A percentile compares a stretch with the other conserved stretches of the same genome.
These are phyloP conservation scores for Rhodinocichla rosea DNA, from an alignment of 2,113 vertebrate species.

Conservation along the genomic window DNA sequence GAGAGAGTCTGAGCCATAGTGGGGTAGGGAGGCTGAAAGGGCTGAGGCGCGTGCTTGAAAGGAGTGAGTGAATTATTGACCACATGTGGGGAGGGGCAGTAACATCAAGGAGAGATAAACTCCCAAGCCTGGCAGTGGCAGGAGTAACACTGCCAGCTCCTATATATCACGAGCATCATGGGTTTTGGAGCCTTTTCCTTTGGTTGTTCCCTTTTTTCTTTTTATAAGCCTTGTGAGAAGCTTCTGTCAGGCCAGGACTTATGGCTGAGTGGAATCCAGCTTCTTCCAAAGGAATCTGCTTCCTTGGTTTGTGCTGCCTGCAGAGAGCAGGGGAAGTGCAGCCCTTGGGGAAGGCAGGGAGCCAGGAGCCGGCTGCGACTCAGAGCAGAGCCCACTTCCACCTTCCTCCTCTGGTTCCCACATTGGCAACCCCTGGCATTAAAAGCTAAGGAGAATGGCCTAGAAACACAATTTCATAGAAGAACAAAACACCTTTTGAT, in stretches of 20 bases:
- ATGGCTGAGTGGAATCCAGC: conserved; percentile 26
- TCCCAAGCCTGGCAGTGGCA: background rate
- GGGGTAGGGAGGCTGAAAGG: background rate
- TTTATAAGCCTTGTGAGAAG: conserved; percentile 52
- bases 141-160: conserved; percentile 10
- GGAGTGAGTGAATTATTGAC: conserved; percentile 32
- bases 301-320: conserved; percentile 22
- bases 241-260: conserved; percentile 48
- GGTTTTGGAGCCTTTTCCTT: conserved; percentile 40
- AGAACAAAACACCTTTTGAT: conserved; percentile 30
- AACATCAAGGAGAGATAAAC: conserved; percentile 2
- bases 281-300: conserved; percentile 25
- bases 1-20: background rate
- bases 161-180: background rate
- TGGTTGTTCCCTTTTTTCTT: conserved; percentile 23
- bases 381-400: conserved; percentile 9
- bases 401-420: conserved; percentile 33
- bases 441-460: background rate
- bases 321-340: conserved; percentile 45
- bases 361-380: conserved; percentile 20
- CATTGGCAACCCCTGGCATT: background rate
- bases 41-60: background rate
- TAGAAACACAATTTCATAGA: conserved; percentile 20
- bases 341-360: conserved; percentile 11
- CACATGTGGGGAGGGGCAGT: background rate